Evolutionary conservation across 2,888 invertebrate genomes (phyloP).

Genomic region (Diachrysia chrysitis): DNA sequence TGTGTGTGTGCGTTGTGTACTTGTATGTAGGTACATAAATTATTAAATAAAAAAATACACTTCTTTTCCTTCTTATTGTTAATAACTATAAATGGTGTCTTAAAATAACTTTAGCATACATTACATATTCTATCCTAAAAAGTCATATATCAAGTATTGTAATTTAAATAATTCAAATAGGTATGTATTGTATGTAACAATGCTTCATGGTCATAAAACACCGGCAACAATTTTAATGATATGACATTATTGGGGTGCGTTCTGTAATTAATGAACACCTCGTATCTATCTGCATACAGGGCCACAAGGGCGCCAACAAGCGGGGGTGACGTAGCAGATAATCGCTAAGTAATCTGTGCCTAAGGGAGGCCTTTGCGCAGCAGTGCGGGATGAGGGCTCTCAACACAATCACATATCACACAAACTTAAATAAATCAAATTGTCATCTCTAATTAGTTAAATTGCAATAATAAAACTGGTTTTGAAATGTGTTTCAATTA

Average conservation of each 20-base stretch:
- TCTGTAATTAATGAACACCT: slow-evolving; percentile 18
- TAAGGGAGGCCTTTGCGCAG: slow-evolving; percentile 21
- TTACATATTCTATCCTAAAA: too few species aligned
- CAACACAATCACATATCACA: slow-evolving; percentile 9
- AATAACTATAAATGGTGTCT: too few species aligned
- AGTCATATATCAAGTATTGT: too few species aligned
- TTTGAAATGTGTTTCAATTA: too few species aligned
- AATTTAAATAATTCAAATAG: too few species aligned
- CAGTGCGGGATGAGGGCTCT: slow-evolving; percentile 19
- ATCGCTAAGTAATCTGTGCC: slow-evolving; percentile 41
- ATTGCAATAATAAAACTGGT: too few species aligned
- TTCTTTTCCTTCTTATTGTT: too few species aligned
- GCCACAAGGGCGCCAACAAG: slow-evolving; percentile 13
- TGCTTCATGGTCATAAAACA: neutral
- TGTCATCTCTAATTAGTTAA: neutral
- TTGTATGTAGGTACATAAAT: too few species aligned
- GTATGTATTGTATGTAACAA: neutral
- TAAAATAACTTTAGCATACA: too few species aligned
- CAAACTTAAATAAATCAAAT: neutral
- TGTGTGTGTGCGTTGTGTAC: too few species aligned
- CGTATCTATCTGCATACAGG: slow-evolving; percentile 23
- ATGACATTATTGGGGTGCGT: neutral
- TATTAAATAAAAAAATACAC: too few species aligned
- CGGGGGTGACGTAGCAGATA: slow-evolving; percentile 17
- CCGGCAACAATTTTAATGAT: neutral